A percentile compares a stretch with the other conserved stretches of the same genome.
phyloP scores from a whole-genome alignment of 2,113 vertebrate genomes.

The Rhabdomys dilectus region DNA sequence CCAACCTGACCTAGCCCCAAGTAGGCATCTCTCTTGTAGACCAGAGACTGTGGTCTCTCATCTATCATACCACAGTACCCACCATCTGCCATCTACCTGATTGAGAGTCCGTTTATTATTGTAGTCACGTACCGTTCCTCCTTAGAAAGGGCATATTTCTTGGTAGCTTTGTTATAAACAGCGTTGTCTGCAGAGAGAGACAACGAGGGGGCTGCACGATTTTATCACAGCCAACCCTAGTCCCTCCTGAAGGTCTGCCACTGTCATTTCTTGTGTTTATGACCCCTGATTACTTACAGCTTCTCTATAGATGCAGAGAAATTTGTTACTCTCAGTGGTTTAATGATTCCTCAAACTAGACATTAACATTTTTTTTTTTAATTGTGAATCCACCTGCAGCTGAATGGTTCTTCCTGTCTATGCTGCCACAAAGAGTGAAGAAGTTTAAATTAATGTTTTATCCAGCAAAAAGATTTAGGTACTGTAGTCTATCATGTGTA shows the following conservation, averaged over 20 bases:
- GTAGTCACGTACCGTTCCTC: not conserved
- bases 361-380: not conserved
- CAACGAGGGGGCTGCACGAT: not conserved
- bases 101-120: not conserved
- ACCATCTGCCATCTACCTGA: not conserved
- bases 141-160: constrained; percentile 23
- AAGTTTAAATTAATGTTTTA: constrained; percentile 66
- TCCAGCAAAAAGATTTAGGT: constrained; percentile 57
- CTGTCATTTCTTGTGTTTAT: constrained; percentile 32
- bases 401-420: constrained; percentile 18
- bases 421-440: constrained; percentile 38
- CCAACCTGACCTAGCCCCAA: not conserved
- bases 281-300: not conserved
- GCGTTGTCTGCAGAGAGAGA: constrained; percentile 38
- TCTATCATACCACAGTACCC: not conserved
- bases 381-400: constrained; percentile 16
- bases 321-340: constrained; percentile 37
- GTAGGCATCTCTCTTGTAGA: not conserved
- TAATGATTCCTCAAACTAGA: constrained; percentile 40
- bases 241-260: not conserved
- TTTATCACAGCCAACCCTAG: not conserved
- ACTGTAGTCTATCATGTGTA: constrained; percentile 40
- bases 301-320: not conserved
- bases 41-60: not conserved
- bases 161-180: constrained; percentile 2